phyloP scores from a whole-genome alignment of 2,113 vertebrate species.

The Oreamnos americanus region DNA sequence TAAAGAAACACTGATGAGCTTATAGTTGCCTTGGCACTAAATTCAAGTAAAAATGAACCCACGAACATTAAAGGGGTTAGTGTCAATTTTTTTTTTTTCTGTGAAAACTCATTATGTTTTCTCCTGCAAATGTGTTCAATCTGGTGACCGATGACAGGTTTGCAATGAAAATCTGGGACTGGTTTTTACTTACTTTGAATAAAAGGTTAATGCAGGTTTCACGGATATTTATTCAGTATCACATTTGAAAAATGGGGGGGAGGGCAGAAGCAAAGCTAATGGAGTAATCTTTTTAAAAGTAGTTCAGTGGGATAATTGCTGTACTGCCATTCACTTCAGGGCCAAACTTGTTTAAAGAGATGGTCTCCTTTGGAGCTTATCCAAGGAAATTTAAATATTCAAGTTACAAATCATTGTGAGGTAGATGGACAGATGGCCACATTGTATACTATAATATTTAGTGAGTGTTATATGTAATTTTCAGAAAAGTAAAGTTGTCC shows the following conservation, averaged over 20 bases:
- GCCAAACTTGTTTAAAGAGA: not conserved
- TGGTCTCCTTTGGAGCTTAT: not conserved
- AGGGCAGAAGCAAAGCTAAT: not conserved
- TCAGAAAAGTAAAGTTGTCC: not conserved
- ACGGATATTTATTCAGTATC: not conserved
- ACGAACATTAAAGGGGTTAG: not conserved
- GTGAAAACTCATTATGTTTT: slow-evolving; percentile 20
- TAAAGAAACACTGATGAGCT: slow-evolving; percentile 61
- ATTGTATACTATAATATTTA: not conserved
- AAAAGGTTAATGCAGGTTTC: not conserved
- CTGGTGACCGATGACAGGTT: not conserved
- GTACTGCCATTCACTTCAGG: not conserved
- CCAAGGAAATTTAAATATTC: not conserved
- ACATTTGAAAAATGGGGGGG: not conserved
- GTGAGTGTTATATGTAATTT: not conserved
- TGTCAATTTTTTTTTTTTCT: slow-evolving; percentile 39
- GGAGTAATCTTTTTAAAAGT: not conserved
- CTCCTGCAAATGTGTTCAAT: not conserved
- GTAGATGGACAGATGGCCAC: not conserved
- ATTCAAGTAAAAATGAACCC: slow-evolving; percentile 55
- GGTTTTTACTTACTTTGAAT: not conserved
- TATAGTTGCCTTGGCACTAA: slow-evolving; percentile 41
- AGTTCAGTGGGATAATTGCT: not conserved
- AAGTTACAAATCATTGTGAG: not conserved
- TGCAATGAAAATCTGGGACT: not conserved